Conservation (phyloP, 2,113 vertebrate genomes). For the Salvelinus namaycush region DNA sequence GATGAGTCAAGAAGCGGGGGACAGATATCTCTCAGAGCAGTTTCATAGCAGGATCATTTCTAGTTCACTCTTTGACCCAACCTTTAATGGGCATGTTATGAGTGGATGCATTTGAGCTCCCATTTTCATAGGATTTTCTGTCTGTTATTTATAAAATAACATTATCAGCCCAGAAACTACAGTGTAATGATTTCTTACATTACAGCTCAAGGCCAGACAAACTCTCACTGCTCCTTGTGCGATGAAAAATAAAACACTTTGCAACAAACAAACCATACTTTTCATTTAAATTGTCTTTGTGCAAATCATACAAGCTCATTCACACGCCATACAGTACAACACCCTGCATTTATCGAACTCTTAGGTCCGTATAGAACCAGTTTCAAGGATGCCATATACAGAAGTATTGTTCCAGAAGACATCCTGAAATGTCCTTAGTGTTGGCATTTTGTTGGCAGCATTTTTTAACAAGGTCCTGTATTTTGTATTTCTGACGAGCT, state of each 20-base stretch:
- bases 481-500: neutral
- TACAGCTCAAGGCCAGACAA: slow-evolving; percentile 1
- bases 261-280: neutral
- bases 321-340: neutral
- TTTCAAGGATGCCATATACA: neutral
- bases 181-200: neutral
- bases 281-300: neutral
- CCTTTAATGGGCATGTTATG: neutral
- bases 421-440: neutral
- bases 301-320: neutral
- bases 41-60: neutral
- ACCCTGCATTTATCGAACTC: neutral
- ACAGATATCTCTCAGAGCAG: neutral
- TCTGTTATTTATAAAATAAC: slow-evolving; percentile 1
- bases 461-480: neutral
- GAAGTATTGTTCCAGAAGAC: neutral
- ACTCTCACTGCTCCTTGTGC: neutral
- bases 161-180: neutral
- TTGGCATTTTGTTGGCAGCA: neutral
- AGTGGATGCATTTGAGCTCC: neutral
- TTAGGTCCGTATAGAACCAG: neutral
- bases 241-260: slow-evolving; percentile 12
- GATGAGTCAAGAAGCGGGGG: neutral
- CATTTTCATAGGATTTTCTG: neutral
- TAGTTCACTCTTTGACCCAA: too few relatives aligned